phyloP scores from a whole-genome alignment of 2,888 invertebrate species.

The Drosophila anceps region DNA sequence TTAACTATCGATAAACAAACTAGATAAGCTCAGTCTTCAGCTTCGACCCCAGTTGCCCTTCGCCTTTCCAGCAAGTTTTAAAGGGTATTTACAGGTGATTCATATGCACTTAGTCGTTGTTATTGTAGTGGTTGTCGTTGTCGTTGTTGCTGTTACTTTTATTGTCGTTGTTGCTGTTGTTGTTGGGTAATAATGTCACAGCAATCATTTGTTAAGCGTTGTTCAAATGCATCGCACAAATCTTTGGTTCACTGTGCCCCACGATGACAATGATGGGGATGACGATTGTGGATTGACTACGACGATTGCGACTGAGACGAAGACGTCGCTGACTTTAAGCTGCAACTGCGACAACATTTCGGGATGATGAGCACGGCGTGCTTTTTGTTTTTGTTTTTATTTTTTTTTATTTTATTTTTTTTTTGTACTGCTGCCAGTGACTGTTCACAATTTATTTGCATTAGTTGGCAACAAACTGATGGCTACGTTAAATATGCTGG shows the following conservation, averaged over 20 bases:
- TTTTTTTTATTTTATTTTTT: conserved; percentile 1
- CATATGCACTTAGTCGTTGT: neutral
- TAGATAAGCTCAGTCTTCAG: neutral
- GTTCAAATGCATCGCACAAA: conserved; percentile 47
- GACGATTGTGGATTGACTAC: conserved; percentile 41
- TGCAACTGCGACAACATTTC: conserved; percentile 20
- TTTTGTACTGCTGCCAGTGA: conserved; percentile 42
- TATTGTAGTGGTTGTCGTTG: neutral
- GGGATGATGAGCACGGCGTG: conserved; percentile 63
- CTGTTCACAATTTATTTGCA: conserved; percentile 75
- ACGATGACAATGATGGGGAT: conserved; percentile 41
- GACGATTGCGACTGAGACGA: conserved; percentile 19
- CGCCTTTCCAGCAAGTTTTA: neutral
- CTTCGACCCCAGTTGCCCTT: neutral
- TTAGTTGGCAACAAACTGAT: conserved; percentile 72
- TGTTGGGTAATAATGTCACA: conserved; percentile 60
- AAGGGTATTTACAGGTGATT: conserved; percentile 3
- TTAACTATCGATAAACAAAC: neutral
- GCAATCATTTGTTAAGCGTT: conserved; percentile 56
- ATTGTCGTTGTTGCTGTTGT: conserved; percentile 17
- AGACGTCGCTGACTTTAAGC: conserved; percentile 12
- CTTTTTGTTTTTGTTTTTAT: conserved; percentile 10
- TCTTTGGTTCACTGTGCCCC: conserved; percentile 31
- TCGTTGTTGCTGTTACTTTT: conserved; percentile 8
- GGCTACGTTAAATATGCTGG: conserved; percentile 22